phyloP scores from a whole-genome alignment of 1,140 invertebrate species.

The Nasonia giraulti region DNA sequence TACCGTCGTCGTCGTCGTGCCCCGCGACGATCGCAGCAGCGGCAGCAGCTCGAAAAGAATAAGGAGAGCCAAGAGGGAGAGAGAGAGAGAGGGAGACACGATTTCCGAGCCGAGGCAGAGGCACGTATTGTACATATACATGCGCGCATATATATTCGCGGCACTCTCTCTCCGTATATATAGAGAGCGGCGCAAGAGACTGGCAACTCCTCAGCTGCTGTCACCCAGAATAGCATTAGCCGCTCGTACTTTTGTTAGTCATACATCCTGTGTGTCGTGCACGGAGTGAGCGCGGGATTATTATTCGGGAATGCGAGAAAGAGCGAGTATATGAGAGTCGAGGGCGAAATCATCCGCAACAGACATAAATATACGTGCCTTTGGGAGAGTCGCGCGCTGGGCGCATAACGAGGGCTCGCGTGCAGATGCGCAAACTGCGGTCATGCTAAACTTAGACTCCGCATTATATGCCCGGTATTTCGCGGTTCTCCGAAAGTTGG shows the following conservation, averaged over 20 bases:
- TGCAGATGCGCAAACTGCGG: constrained; percentile 25
- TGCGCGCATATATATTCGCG: not conserved
- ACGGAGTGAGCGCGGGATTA: not conserved
- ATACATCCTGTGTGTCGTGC: constrained; percentile 66
- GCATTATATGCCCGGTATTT: not conserved
- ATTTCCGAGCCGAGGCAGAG: constrained; percentile 21
- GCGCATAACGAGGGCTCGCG: not conserved
- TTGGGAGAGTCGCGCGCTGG: not conserved
- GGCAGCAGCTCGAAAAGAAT: constrained; percentile 28
- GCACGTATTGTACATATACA: constrained; percentile 41
- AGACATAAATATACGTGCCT: constrained; percentile 41
- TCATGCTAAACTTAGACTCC: constrained; percentile 25
- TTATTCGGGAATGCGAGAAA: not conserved
- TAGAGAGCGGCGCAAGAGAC: not conserved
- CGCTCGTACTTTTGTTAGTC: constrained; percentile 59
- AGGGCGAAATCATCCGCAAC: constrained; percentile 7
- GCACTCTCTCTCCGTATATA: not conserved
- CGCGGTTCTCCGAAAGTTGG: not conserved
- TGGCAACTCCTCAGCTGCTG: constrained; percentile 54
- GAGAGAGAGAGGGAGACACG: not conserved
- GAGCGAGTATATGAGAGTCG: not conserved
- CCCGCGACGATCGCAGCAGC: not conserved
- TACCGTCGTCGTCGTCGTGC: constrained; percentile 19
- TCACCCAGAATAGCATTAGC: constrained; percentile 69
- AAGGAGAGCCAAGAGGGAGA: constrained; percentile 10